Percentiles rank a stretch among this genome's conserved stretches.
These are phyloP conservation scores for Odontothrips loti DNA, from an alignment of 2,888 invertebrate genomes.

Conservation along the genomic window DNA sequence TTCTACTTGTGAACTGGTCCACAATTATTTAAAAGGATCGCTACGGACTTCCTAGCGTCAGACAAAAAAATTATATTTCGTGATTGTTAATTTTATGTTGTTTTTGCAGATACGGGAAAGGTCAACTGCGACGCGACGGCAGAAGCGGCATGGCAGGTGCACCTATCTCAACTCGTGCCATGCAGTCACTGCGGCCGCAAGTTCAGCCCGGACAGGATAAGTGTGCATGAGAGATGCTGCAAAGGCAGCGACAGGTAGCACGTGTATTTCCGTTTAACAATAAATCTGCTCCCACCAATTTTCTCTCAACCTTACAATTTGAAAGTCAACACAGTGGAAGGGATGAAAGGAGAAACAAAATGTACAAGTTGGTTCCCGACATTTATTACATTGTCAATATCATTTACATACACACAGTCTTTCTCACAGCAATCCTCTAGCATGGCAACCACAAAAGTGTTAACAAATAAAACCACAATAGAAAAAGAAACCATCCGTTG, in stretches of 20 bases:
- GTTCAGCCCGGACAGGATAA: slow-evolving; percentile 60
- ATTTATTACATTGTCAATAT: not conserved
- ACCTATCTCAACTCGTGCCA: slow-evolving; percentile 53
- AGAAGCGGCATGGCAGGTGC: slow-evolving; percentile 55
- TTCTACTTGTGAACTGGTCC: too few species aligned
- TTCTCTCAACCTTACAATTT: not conserved
- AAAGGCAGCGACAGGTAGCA: slow-evolving; percentile 42
- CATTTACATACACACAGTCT: slow-evolving; percentile 11
- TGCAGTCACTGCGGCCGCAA: slow-evolving; percentile 59
- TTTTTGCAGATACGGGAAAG: slow-evolving; percentile 42
- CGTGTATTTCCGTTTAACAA: slow-evolving; percentile 1
- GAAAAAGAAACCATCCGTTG: not conserved
- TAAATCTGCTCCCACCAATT: not conserved
- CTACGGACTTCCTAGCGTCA: too few species aligned
- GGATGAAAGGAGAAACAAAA: not conserved
- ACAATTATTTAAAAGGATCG: too few species aligned
- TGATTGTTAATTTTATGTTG: too few species aligned
- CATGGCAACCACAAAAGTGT: slow-evolving; percentile 8
- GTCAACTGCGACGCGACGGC: slow-evolving; percentile 43
- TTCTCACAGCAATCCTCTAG: slow-evolving; percentile 17
- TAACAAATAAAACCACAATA: slow-evolving; percentile 27
- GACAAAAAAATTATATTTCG: too few species aligned
- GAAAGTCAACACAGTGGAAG: not conserved
- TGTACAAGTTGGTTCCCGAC: slow-evolving; percentile 5
- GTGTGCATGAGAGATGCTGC: slow-evolving; percentile 60